Evolutionary conservation across 2,113 vertebrate genomes (phyloP), one percentile per base, ranked within the genome.

Genomic region (Macaca fascicularis): DNA sequence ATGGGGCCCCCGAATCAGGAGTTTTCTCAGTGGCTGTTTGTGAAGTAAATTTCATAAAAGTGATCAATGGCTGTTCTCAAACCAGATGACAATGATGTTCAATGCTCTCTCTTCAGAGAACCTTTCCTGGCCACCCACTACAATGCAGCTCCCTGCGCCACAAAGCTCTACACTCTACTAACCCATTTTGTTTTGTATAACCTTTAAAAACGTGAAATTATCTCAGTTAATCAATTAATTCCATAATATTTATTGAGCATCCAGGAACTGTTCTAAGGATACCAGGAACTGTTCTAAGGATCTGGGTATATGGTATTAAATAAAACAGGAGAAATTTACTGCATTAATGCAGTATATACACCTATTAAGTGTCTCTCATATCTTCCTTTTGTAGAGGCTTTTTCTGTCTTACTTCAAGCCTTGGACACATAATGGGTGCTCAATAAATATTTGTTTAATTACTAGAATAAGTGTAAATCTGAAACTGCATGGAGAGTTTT

Each of bases 141-240:
- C 17, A 81, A 43, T 25, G 67, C 30, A 70, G n/a, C 23, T 89
- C 32, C 50, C 57, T 61, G n/a, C 40, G 14, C 19, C 45, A 40
- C 38, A 35, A 35, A 1, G 27, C 32, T 14, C 6, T 48, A 17
- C 32, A 22, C 35, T 76, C 67, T 9, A 57, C 90, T 84, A 20
- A 20, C 27, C 7, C 22, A 27, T 82, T 78, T 86, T 27, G 50
- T 93, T 45, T 79, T 93, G 85, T 11, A 90, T 87, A 93, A 72
- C 8, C 20, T 64, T 93, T 67, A 55, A 90, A 87, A 94, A 35
- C 5, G 19, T 84, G 9, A 92, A 45, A 43, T 92, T 81, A 74
- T 45, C n/a, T 94, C 59, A 87, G 23, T 83, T 82, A 59, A 25
- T 88, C 93, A 76, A 70, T 93, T 78, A 79, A 86, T 70, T n/a